Evolutionary conservation across 2,888 invertebrate genomes (phyloP).

Genomic region (Linyphia triangularis): DNA sequence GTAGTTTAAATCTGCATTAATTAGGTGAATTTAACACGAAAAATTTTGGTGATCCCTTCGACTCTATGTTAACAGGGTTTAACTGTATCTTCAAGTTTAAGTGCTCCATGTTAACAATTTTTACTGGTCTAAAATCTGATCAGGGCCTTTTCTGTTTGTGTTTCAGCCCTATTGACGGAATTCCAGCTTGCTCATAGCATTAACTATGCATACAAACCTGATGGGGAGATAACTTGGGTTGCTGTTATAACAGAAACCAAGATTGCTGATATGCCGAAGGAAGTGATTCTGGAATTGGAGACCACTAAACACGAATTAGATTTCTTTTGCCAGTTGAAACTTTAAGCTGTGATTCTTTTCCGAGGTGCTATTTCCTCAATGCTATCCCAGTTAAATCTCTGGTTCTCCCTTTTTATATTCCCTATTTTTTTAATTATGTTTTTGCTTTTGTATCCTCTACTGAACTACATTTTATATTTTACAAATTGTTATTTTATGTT

Average conservation of each 20-base stretch:
- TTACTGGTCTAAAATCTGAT: too few relatives aligned
- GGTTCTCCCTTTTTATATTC: neutral
- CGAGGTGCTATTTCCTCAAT: neutral
- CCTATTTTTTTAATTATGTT: neutral
- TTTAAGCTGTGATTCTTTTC: conserved; percentile 41
- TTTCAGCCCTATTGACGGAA: conserved; percentile 43
- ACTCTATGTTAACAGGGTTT: too few relatives aligned
- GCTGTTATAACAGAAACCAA: conserved; percentile 5
- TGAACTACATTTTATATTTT: conserved; percentile 8
- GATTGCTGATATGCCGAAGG: conserved; percentile 12
- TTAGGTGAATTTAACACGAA: too few relatives aligned
- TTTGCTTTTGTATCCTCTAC: neutral
- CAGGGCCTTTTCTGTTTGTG: neutral
- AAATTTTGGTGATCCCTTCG: too few relatives aligned
- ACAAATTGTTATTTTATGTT: conserved; percentile 8
- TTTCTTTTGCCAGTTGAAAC: conserved; percentile 45
- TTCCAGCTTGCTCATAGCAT: conserved; percentile 23
- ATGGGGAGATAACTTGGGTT: conserved; percentile 30
- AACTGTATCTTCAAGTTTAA: too few relatives aligned
- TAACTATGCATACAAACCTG: conserved; percentile 25
- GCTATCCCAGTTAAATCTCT: neutral
- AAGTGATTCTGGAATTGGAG: neutral
- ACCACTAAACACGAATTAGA: neutral
- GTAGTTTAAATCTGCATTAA: too few relatives aligned
- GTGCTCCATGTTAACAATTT: too few relatives aligned